Evolutionary conservation across 2,797 vertebrate genomes (phyloP).

Genomic region (Acanthurus leucopareius): DNA sequence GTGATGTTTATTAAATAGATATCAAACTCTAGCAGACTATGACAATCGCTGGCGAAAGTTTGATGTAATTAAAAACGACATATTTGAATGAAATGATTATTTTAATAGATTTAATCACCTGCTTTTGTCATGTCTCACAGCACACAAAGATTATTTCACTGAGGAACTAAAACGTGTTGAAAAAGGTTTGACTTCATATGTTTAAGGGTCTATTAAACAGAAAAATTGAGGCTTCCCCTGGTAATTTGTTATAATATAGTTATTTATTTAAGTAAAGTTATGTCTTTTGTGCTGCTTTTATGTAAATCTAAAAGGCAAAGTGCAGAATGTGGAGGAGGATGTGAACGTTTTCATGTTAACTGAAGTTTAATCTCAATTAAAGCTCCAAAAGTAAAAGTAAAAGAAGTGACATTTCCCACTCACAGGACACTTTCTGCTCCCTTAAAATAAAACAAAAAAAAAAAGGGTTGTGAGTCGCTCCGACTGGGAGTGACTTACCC

Average conservation of each 20-base stretch:
- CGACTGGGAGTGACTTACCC: slow-evolving; percentile 31
- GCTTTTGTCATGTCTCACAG: no score
- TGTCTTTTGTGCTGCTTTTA: background rate
- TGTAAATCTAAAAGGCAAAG: background rate
- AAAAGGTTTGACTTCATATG: no score
- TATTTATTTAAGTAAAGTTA: background rate
- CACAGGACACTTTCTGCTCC: background rate
- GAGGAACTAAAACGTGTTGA: no score
- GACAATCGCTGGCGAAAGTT: no score
- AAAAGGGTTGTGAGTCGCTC: slow-evolving; percentile 7
- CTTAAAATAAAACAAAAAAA: slow-evolving; percentile 3
- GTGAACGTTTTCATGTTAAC: background rate
- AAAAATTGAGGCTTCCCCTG: background rate
- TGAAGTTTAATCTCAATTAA: background rate
- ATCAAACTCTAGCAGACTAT: background rate
- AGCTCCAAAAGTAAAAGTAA: background rate
- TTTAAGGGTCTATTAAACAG: background rate
- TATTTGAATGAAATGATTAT: no score
- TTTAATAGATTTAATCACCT: no score
- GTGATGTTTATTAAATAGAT: background rate
- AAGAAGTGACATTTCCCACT: background rate
- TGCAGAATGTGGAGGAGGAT: no score
- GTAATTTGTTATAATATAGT: background rate
- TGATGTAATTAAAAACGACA: no score
- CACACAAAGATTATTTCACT: no score